phyloP scores from a whole-genome alignment of 2,113 vertebrate species.

The Ptilorrhoa leucosticta region DNA sequence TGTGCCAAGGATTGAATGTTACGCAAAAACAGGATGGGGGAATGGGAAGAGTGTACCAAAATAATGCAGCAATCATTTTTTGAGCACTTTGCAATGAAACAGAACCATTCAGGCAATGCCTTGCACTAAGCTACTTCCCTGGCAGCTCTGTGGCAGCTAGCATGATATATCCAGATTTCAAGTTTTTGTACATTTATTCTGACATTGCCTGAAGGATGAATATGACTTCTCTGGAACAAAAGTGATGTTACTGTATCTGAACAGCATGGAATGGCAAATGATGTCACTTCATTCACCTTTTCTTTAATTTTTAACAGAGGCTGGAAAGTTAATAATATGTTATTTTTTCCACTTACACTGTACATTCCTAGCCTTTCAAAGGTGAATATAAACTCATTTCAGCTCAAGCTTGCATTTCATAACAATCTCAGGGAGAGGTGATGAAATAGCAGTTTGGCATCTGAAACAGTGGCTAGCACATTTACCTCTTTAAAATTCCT shows the following conservation, averaged over 20 bases:
- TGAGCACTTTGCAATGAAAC: neutral
- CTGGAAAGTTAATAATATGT: neutral
- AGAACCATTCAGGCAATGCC: neutral
- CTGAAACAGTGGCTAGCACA: neutral
- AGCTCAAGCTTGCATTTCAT: neutral
- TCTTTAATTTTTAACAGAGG: neutral
- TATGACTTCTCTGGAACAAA: neutral
- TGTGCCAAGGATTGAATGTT: neutral
- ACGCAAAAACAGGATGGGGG: neutral
- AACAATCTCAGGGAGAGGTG: neutral
- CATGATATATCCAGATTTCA: neutral
- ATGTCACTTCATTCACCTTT: neutral
- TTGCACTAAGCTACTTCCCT: neutral
- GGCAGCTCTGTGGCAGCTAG: neutral
- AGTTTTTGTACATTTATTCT: neutral
- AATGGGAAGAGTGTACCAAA: neutral
- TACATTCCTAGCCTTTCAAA: neutral
- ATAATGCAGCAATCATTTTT: neutral
- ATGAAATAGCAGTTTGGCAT: neutral
- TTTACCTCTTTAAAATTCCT: neutral
- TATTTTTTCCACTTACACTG: neutral
- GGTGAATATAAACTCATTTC: neutral
- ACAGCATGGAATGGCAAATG: neutral
- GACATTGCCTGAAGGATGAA: neutral
- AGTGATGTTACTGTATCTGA: neutral